A percentile compares a stretch with the other conserved stretches of the same genome.
Conservation (phyloP, 2,888 invertebrate genomes). For the Vandiemenella viatica region DNA sequence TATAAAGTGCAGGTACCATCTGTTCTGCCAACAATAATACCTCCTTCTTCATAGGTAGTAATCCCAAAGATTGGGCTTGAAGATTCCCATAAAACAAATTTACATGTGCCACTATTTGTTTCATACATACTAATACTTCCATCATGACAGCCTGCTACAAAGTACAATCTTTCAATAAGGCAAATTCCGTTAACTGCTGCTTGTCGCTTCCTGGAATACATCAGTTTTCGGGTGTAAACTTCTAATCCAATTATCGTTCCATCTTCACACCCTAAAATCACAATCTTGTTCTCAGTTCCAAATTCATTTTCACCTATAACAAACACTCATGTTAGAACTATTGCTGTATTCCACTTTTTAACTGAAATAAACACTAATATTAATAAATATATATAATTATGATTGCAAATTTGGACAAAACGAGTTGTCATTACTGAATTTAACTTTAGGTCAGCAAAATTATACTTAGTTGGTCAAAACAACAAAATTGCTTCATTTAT, state of each 20-base stretch:
- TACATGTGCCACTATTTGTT: background rate
- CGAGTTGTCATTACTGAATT: too few species aligned
- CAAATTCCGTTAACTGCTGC: conserved; percentile 42
- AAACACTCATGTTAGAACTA: too few species aligned
- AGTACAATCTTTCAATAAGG: conserved; percentile 30
- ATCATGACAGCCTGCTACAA: conserved; percentile 42
- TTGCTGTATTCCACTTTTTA: too few species aligned
- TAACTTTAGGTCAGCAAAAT: too few species aligned
- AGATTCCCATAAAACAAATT: conserved; percentile 33
- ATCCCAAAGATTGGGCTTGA: conserved; percentile 41
- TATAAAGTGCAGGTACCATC: conserved; percentile 40
- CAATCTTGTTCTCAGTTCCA: conserved; percentile 42
- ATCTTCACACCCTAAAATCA: conserved; percentile 46
- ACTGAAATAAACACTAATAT: too few species aligned
- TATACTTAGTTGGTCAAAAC: too few species aligned
- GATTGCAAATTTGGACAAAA: too few species aligned
- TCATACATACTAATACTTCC: conserved; percentile 32
- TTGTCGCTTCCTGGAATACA: conserved; percentile 29
- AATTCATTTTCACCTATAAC: conserved; percentile 35
- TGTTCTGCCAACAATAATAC: conserved; percentile 41
- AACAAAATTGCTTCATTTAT: too few species aligned
- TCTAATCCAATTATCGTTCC: conserved; percentile 39
- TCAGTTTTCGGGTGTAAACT: conserved; percentile 35
- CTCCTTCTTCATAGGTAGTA: conserved; percentile 31
- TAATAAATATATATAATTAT: too few species aligned